These are phyloP conservation scores for Heliothis subflexa DNA, from an alignment of 1,140 invertebrate species.

Conservation along the genomic window DNA sequence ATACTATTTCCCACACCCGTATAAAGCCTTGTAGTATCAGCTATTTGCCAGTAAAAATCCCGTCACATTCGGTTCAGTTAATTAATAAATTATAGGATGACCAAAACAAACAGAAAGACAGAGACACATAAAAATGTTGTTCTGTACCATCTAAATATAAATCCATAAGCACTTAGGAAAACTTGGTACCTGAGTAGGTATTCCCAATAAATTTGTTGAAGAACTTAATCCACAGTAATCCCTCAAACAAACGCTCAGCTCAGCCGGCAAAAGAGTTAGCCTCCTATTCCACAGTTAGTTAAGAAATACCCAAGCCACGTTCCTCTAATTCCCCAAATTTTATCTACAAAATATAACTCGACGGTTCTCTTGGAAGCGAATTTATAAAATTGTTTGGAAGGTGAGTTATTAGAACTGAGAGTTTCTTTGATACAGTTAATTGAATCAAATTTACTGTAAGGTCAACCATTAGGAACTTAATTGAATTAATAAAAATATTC, in stretches of 20 bases:
- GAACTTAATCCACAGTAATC: not conserved
- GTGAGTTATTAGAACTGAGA: constrained; percentile 20
- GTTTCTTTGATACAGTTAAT: constrained; percentile 36
- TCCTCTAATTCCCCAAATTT: constrained; percentile 43
- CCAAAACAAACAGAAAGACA: not conserved
- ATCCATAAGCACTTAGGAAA: no score
- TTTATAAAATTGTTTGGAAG: constrained; percentile 19
- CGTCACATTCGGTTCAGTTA: not conserved
- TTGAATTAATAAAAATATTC: constrained; percentile 18
- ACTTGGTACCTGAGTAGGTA: not conserved
- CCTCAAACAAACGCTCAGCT: not conserved
- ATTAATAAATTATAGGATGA: not conserved
- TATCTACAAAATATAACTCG: constrained; percentile 43
- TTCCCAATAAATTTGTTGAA: not conserved
- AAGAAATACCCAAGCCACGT: constrained; percentile 32
- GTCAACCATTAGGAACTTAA: constrained; percentile 8
- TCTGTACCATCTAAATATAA: no score
- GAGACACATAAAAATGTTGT: not conserved
- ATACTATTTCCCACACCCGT: no score
- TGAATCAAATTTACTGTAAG: constrained; percentile 7
- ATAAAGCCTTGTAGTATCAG: no score
- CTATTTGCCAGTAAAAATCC: no score
- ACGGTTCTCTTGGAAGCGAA: constrained; percentile 2
- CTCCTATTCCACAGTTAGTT: constrained; percentile 37
- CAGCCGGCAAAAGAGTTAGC: constrained; percentile 4